These are phyloP conservation scores for Drosophila cognata DNA, from an alignment of 2,888 invertebrate species.

Conservation along the genomic window DNA sequence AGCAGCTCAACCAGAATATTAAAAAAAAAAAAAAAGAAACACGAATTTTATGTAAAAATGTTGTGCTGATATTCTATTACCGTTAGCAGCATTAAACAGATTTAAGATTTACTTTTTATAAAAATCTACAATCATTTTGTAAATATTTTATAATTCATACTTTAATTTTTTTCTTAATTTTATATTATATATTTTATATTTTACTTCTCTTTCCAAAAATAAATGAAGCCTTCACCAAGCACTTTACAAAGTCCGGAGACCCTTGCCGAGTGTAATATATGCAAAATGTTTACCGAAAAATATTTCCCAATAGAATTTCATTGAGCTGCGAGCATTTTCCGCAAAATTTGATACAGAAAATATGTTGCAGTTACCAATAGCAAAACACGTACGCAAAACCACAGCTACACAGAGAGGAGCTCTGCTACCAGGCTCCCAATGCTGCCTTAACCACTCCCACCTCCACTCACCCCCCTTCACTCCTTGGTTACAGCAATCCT, in stretches of 20 bases:
- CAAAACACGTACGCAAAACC: conserved; percentile 67
- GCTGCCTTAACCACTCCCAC: neutral
- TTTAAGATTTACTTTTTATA: neutral
- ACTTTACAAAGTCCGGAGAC: neutral
- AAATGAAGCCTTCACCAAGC: neutral
- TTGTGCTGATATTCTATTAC: neutral
- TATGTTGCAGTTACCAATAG: conserved; percentile 65
- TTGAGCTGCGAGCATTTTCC: conserved; percentile 66
- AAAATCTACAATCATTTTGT: neutral
- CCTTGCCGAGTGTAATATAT: conserved; percentile 2
- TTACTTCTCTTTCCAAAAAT: neutral
- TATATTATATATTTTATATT: neutral
- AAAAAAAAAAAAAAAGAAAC: conserved; percentile 3
- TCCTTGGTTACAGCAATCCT: conserved; percentile 39
- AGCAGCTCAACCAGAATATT: conserved; percentile 25
- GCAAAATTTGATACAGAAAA: conserved; percentile 72
- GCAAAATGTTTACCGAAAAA: conserved; percentile 45
- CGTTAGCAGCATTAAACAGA: neutral
- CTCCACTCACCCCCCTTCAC: neutral
- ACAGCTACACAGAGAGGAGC: conserved; percentile 33
- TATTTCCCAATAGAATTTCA: conserved; percentile 73
- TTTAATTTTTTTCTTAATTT: neutral
- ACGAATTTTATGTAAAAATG: conserved; percentile 14
- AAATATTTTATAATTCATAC: neutral
- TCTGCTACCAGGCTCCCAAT: neutral